phyloP scores from a whole-genome alignment of 2,888 invertebrate genomes.

The Luperina testacea region DNA sequence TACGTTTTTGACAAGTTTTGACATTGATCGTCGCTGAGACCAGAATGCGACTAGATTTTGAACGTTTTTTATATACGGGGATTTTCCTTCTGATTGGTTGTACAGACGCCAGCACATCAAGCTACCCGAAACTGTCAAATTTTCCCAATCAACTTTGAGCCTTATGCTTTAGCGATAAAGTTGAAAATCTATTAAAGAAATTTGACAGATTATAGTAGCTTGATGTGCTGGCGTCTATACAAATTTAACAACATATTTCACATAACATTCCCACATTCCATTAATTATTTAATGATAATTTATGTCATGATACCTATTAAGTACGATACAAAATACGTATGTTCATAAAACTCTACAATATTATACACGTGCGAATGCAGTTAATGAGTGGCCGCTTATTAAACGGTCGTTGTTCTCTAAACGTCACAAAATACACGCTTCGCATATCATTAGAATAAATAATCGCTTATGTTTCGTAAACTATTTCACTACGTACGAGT shows the following conservation, averaged over 20 bases:
- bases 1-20: background rate
- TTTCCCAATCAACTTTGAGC: too few species aligned
- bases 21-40: background rate
- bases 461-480: conserved; percentile 72
- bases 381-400: conserved; percentile 41
- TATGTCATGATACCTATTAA: conserved; percentile 7
- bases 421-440: conserved; percentile 49
- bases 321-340: conserved; percentile 23
- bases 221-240: too few species aligned
- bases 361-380: conserved; percentile 35
- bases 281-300: conserved; percentile 26
- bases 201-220: too few species aligned
- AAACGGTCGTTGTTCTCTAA: conserved; percentile 56
- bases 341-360: conserved; percentile 19
- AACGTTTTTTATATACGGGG: too few species aligned
- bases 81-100: background rate
- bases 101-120: too few species aligned
- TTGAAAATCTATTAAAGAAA: too few species aligned
- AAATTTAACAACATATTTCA: conserved; percentile 1
- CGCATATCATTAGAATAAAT: conserved; percentile 68
- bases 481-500: conserved; percentile 64
- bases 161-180: too few species aligned
- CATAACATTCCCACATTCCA: conserved; percentile 5
- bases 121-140: too few species aligned
- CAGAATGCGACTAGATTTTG: background rate